Base-by-base conservation (phyloP, 1,140 invertebrate species). In the Micrasema minimum region DNA sequence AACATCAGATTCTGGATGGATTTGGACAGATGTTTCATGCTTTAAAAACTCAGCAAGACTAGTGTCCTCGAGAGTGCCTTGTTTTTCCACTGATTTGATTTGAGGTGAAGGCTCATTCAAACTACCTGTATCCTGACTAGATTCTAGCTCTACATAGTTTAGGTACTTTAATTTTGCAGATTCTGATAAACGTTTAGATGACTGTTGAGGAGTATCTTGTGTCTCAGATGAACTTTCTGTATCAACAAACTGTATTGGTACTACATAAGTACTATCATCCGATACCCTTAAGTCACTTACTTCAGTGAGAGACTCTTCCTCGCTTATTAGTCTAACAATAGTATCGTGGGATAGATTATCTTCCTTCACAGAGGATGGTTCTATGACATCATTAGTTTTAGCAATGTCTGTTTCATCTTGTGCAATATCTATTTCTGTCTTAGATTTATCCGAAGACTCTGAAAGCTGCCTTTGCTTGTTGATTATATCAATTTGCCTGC, bases 291-390 rank as follows among this genome's bases (percentile, higher is more conserved):
- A 76, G 67, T 88, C 87, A 76, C 85, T 87, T 0, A 88, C 86
- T 80, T 87, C 86, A 20, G 87, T 88, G 5, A 90, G 81, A 50
- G 88, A 90, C 78, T 89, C 89, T 73, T 89, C 88, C 74, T 89
- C 88, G 43, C 88, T 89, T 0, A 85, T 87, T 62, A 87, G 80
- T 26, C 85, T 79, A 5, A 81, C 80, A 7, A 82, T 81, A 79
- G 35, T 85, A 75, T 77, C 80, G 80, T 78, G 84, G 79, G 76
- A 79, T 31, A 79, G 59, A 48, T 77, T 79, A 7, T 71, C 37
- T n/a, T 66, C 50, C 14, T 38, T 62, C 12, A 18, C 14, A 10
- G 66, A 66, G n/a, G 41, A 37, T 18, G 41, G 57, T 55, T 55
- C 59, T 5, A 37, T 38, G 22, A 41, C 3, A 22, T 72, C 66